These are phyloP conservation scores for Lampropteryx suffumata DNA, from an alignment of 2,888 invertebrate genomes.

Conservation along the genomic window DNA sequence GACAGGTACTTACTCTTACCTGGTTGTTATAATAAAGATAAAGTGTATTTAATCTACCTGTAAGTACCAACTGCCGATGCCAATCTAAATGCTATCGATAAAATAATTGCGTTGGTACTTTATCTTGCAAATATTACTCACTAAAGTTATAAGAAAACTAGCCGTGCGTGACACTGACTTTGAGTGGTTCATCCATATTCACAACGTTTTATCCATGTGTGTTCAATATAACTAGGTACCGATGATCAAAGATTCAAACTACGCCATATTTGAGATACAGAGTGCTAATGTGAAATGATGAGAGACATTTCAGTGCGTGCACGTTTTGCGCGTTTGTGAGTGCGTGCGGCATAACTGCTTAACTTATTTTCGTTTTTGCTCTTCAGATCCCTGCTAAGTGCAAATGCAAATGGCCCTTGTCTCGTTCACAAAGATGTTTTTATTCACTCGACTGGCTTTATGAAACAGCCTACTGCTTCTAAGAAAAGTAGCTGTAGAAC, in stretches of 20 bases:
- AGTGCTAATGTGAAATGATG: constrained; percentile 13
- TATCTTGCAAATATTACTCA: too few relatives aligned
- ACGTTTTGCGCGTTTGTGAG: constrained; percentile 12
- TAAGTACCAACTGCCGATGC: too few relatives aligned
- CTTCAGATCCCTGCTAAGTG: constrained; percentile 65
- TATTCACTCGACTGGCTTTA: constrained; percentile 62
- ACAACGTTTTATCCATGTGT: too few relatives aligned
- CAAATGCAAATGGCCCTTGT: constrained; percentile 72
- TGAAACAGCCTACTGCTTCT: constrained; percentile 54
- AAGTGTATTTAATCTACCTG: too few relatives aligned
- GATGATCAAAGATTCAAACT: constrained; percentile 6
- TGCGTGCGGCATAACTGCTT: constrained; percentile 54
- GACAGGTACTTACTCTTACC: constrained; percentile 25
- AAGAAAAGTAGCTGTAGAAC: constrained; percentile 41
- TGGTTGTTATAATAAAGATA: too few relatives aligned
- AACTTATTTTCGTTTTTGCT: constrained; percentile 58
- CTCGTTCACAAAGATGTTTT: constrained; percentile 73
- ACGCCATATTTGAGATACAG: not conserved
- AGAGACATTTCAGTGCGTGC: constrained; percentile 5
- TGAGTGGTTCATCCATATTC: constrained; percentile 22
- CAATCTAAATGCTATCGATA: too few relatives aligned
- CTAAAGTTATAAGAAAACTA: not conserved
- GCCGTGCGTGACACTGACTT: constrained; percentile 14
- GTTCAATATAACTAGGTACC: too few relatives aligned
- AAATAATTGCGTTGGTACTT: too few relatives aligned